Percentiles rank a stretch among this genome's conserved stretches.
phyloP scores from a whole-genome alignment of 2,113 vertebrate species.

The Deroptyus accipitrinus region DNA sequence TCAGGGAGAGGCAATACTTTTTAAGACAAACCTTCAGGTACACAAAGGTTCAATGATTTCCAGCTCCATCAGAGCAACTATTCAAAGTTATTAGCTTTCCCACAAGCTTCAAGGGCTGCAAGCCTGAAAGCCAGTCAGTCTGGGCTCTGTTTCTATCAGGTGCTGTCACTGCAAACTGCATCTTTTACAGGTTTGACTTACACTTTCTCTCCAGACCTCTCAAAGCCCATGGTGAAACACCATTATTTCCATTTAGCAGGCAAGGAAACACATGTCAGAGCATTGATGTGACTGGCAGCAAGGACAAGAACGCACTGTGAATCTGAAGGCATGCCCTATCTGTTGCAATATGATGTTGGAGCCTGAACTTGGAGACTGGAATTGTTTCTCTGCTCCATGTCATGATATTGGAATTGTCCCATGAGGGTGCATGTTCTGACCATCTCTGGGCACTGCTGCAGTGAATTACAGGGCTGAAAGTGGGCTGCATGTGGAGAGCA shows the following conservation, averaged over 20 bases:
- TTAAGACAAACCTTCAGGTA: neutral
- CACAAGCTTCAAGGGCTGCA: neutral
- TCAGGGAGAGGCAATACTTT: neutral
- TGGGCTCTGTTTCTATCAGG: neutral
- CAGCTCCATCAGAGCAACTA: neutral
- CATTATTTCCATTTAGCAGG: neutral
- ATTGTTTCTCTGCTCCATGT: neutral
- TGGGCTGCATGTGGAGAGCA: neutral
- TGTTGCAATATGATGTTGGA: neutral
- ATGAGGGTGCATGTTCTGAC: accelerated
- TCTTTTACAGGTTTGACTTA: neutral
- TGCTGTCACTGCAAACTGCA: neutral
- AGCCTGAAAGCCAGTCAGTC: neutral
- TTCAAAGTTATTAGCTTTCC: neutral
- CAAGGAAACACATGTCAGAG: neutral
- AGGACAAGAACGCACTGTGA: neutral
- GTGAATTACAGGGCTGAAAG: neutral
- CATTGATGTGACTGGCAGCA: neutral
- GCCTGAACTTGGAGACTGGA: neutral
- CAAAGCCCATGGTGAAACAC: neutral
- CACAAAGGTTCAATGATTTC: neutral
- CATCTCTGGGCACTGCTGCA: neutral
- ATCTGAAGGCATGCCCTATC: neutral
- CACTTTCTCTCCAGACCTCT: neutral
- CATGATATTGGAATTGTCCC: neutral